phyloP scores from a whole-genome alignment of 1,140 invertebrate species.

The Drosophila pseudoananassae region DNA sequence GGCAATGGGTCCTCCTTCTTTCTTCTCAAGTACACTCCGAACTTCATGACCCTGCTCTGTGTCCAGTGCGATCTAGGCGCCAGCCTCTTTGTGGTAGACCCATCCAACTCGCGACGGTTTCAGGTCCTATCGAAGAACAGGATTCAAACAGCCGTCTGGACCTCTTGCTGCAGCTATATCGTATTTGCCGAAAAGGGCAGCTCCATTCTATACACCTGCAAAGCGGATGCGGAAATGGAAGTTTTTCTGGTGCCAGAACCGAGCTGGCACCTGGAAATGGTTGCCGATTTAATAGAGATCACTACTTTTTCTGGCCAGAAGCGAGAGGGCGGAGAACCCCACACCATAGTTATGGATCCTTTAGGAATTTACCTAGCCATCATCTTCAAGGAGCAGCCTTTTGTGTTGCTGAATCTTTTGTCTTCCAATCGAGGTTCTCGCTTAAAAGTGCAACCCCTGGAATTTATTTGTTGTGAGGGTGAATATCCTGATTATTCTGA shows the following conservation, averaged over 20 bases:
- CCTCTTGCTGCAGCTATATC: conserved; percentile 10
- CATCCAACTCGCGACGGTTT: not conserved
- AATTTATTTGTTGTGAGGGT: conserved; percentile 13
- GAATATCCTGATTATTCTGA: not conserved
- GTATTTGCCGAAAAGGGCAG: conserved; percentile 12
- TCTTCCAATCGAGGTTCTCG: accelerated
- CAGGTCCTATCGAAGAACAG: not conserved
- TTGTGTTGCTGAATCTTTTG: conserved; percentile 27
- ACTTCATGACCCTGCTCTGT: conserved; percentile 10
- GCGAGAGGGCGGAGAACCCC: not conserved
- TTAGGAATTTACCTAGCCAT: conserved; percentile 23
- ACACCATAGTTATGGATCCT: conserved; percentile 35
- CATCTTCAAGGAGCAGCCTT: conserved; percentile 34
- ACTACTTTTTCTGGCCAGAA: not conserved
- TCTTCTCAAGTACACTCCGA: conserved; percentile 19
- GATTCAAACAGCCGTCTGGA: conserved; percentile 43
- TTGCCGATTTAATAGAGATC: conserved; percentile 12
- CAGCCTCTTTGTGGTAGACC: conserved; percentile 1
- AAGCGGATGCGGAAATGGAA: not conserved
- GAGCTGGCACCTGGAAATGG: not conserved
- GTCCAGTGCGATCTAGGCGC: not conserved
- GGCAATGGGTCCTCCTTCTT: not conserved
- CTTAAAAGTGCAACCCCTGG: not conserved
- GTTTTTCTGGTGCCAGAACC: not conserved
- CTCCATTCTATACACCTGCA: conserved; percentile 5